These are phyloP conservation scores for Ranitomeya imitator DNA, from an alignment of 2,113 vertebrate species.

Conservation along the genomic window DNA sequence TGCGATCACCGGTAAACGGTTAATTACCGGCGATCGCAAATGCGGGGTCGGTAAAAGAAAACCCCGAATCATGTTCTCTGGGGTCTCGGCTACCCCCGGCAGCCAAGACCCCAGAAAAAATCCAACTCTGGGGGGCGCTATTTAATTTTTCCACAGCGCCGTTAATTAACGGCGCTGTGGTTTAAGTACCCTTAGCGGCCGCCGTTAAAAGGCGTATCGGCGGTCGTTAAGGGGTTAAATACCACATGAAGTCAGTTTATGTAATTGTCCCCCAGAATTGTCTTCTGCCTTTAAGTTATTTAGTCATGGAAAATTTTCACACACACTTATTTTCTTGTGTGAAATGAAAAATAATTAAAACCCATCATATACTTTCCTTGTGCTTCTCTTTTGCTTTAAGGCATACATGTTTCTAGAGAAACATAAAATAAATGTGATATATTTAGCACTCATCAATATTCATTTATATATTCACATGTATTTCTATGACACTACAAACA, in stretches of 20 bases:
- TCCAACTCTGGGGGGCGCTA: no score
- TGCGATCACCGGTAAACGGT: no score
- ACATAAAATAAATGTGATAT: background rate
- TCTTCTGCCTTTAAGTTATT: background rate
- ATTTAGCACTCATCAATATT: constrained; percentile 25
- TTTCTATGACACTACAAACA: constrained; percentile 1
- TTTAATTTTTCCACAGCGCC: no score
- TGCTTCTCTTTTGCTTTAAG: background rate
- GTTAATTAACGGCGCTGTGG: no score
- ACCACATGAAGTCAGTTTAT: background rate
- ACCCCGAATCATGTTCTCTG: no score
- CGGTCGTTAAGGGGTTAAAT: no score
- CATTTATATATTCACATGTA: background rate
- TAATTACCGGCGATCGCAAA: no score
- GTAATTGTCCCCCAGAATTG: background rate
- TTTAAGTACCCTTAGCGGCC: no score
- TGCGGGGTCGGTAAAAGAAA: no score
- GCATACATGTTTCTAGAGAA: background rate
- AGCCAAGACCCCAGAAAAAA: no score
- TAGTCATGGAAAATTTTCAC: background rate
- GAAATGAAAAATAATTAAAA: background rate
- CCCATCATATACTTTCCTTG: background rate
- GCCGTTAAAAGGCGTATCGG: no score
- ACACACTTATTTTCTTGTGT: background rate
- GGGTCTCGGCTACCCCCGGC: no score